Evolutionary conservation across 2,797 vertebrate genomes (phyloP), one percentile per base, ranked within the genome.

Genomic region (Lateolabrax maculatus): DNA sequence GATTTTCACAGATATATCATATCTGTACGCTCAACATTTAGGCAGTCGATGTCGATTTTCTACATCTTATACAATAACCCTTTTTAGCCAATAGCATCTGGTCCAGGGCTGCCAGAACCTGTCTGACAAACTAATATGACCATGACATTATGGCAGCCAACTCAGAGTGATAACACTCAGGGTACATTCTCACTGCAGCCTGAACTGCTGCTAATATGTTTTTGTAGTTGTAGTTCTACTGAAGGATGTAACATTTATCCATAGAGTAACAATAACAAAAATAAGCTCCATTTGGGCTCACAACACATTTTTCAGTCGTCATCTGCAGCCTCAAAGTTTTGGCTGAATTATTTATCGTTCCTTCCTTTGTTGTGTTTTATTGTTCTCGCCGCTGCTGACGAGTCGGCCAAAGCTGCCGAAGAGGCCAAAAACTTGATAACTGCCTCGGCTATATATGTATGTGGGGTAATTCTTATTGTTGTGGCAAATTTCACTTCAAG

Each of bases 291-390:
- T 36, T 53, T 71, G 21, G 48, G 12, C 60, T 10, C 25, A 19
- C 25, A 63, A 53, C 21, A 52, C 37, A 49, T 67, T 51, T 67
- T 51, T 70, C 52, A 83, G 64, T 62, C 25, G 43, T 65, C 48
- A 41, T 55, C 18, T 49, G 49, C 61, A 64, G 63, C 31, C n/a
- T 70, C 66, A 31, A 61, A 55, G 39, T 57, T 56, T 56, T 46
- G 63, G 18, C 62, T 86, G 79, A 84, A 88, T 81, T 61, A 86
- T 88, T 83, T 53, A 83, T 70, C 9, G 0, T 60, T 10, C 39
- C 44, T 34, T 13, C 29, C 49, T 61, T 74, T 71, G 55, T 56
- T 80, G 48, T 56, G 61, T 77, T 81, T 71, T 37, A 21, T 36
- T 65, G 23, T 46, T 77, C 29, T 72, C 11, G 3, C 6, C 41